Base-by-base conservation (phyloP, 23 tunicate species). In the Ciona savignyi region DNA sequence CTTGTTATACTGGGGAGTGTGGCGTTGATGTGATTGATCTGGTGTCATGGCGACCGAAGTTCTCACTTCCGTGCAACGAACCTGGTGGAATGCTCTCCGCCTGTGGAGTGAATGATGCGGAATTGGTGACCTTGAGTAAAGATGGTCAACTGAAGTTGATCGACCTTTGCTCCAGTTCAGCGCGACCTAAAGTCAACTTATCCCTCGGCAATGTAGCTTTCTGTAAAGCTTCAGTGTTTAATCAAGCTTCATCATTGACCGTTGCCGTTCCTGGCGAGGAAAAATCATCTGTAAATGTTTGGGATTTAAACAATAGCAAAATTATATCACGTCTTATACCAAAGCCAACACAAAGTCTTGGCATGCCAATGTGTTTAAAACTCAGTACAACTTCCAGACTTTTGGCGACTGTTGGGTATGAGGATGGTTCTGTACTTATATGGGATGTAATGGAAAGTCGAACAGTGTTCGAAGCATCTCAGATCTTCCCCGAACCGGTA, bases 361-460 rank as follows among this genome's bases (percentile, higher is more conserved):
- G 97, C 24, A 84, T 90, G 86, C 83, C 74, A 2, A 86, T 88
- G 97, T 68, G 81, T 74, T 32, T 74, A 24, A 84, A 90, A 42
- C 34, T 88, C 15, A 27, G 72, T 42, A 26, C 30, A 26, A 21
- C 51, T 20, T 4, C 35, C 9, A 29, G 29, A 4, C 23, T 68
- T 23, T 23, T 33, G 56, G 81, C 64, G 4, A 3, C 75, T 56
- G 86, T 74, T 71, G 91, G 90, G 0, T 90, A 90, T 80, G 97
- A 90, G 75, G 75, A 80, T 70, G 97, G 97, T 2, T 74, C 85
- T 21, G 24, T 90, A 20, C 21, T 76, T 21, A 27, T 63, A 20
- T 90, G 97, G 97, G 80, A 84, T 71, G 74, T 89, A 21, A 34
- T 34, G 64, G 68, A 83, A 26, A 26, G 69, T 15, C 24, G 48